These are phyloP conservation scores for Trididemnum miniatum DNA, from an alignment of 23 tunicate species.

Conservation along the genomic window DNA sequence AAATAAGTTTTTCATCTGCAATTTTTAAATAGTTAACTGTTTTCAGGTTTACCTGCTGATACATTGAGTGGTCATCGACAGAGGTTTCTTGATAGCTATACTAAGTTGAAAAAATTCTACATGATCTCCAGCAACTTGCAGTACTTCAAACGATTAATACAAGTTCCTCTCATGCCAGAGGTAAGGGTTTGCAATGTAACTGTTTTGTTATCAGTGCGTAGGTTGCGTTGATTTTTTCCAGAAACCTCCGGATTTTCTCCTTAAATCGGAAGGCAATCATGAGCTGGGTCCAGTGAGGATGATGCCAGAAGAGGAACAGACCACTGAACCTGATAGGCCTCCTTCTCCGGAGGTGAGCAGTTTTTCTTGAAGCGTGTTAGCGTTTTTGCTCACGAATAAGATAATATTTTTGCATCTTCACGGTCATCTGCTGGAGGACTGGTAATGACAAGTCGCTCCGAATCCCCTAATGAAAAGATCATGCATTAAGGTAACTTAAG, in stretches of 20 bases:
- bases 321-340: slow-evolving; percentile 39
- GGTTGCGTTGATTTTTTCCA: too few species aligned
- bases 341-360: slow-evolving; percentile 65
- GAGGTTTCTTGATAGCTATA: slow-evolving; percentile 49
- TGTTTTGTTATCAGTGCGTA: too few species aligned
- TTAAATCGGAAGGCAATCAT: slow-evolving; percentile 70
- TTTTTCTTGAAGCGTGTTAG: too few species aligned
- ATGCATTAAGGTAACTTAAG: too few species aligned
- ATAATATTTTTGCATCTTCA: too few species aligned
- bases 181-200: too few species aligned
- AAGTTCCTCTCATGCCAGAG: slow-evolving; percentile 83
- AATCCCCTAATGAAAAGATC: too few species aligned
- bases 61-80: slow-evolving; percentile 79
- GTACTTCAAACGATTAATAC: slow-evolving; percentile 81
- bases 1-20: too few species aligned
- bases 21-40: too few species aligned
- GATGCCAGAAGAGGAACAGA: slow-evolving; percentile 51
- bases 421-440: too few species aligned
- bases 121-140: slow-evolving; percentile 81
- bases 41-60: slow-evolving; percentile 79
- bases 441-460: too few species aligned
- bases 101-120: slow-evolving; percentile 66
- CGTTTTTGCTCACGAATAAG: too few species aligned
- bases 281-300: slow-evolving; percentile 75
- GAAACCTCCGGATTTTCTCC: slow-evolving; percentile 75